These are phyloP conservation scores for Tautogolabrus adspersus DNA, from an alignment of 2,113 vertebrate genomes.

Conservation along the genomic window DNA sequence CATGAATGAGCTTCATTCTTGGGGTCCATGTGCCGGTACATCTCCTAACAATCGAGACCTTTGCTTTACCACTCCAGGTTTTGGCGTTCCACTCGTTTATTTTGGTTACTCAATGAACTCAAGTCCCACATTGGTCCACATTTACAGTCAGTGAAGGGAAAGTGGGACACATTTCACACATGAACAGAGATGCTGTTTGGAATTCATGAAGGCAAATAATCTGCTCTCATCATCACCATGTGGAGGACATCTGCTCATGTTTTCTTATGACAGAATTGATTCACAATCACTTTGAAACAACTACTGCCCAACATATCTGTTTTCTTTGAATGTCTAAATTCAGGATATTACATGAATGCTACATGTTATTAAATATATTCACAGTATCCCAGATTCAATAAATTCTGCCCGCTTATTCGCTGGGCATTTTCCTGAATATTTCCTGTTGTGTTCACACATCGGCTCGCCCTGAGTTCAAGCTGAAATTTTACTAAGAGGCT, in stretches of 20 bases:
- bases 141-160: conserved; percentile 38
- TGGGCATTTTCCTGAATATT: no score
- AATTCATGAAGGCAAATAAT: conserved; percentile 9
- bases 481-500: no score
- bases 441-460: no score
- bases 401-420: no score
- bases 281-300: no score
- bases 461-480: no score
- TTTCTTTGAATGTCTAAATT: no score
- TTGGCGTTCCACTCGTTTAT: conserved; percentile 11
- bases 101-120: conserved; percentile 4
- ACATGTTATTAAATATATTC: no score
- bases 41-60: not conserved
- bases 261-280: not conserved
- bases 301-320: no score
- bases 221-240: not conserved
- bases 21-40: not conserved
- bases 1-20: conserved; percentile 32
- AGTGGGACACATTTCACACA: conserved; percentile 75
- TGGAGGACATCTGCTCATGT: conserved; percentile 30
- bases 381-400: no score
- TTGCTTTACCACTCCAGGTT: not conserved
- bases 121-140: conserved; percentile 15
- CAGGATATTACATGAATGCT: no score
- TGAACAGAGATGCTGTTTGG: conserved; percentile 51